A percentile compares a stretch with the other conserved stretches of the same genome.
Evolutionary conservation across 2,797 vertebrate genomes (phyloP).

Genomic region (Girardinus metallicus): DNA sequence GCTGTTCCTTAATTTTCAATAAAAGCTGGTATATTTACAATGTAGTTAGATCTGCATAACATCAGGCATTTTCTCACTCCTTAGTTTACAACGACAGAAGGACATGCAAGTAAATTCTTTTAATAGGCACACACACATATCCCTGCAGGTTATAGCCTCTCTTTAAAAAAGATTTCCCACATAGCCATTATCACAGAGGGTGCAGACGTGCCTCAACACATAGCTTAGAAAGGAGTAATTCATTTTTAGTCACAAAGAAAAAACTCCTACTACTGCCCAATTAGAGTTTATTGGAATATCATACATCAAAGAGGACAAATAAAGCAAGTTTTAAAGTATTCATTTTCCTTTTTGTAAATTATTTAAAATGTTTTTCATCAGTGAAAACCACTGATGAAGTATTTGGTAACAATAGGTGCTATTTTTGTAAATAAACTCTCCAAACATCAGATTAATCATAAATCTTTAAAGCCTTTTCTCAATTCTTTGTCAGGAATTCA

Average conservation of each 20-base stretch:
- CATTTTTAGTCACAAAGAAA: conserved; percentile 27
- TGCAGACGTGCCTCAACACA: conserved; percentile 21
- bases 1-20: background rate
- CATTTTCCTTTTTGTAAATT: background rate
- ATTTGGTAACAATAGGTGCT: background rate
- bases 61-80: conserved; percentile 22
- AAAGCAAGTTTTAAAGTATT: background rate
- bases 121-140: conserved; percentile 70
- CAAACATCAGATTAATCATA: background rate
- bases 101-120: conserved; percentile 57
- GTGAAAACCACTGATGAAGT: background rate
- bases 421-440: background rate
- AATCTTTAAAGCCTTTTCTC: conserved; percentile 5
- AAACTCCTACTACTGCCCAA: conserved; percentile 17
- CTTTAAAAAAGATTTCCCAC: conserved; percentile 61
- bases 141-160: conserved; percentile 60
- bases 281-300: conserved; percentile 31
- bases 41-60: background rate
- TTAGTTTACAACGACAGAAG: conserved; percentile 33
- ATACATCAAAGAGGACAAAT: conserved; percentile 5
- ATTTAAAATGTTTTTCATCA: background rate
- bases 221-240: conserved; percentile 30
- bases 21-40: background rate
- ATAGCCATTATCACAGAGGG: conserved; percentile 50
- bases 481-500: too few relatives aligned